Evolutionary conservation across 2,797 vertebrate species (phyloP), one percentile per base, ranked within the genome.

Genomic region (Falco peregrinus): DNA sequence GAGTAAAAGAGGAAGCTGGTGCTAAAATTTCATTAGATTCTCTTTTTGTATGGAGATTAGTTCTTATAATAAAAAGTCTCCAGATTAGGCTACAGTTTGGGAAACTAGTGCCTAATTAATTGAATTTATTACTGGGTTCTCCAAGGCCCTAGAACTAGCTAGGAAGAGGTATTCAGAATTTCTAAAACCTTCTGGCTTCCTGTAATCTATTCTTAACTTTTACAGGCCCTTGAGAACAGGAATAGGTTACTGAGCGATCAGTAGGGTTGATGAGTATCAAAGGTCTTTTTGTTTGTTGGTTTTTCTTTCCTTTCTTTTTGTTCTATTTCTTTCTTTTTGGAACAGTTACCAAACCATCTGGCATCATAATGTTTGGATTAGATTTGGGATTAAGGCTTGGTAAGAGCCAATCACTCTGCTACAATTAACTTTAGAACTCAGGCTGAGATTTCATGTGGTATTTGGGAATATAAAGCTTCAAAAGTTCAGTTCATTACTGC

Each of bases 291-390:
- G 7, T 37, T 73, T 53, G 4, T 28, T 20, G 5, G 6, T 35
- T 4, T 39, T 9, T 5, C 3, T 16, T 39, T 21, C 0, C 2
- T 37, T 5, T 9, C 2, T 1, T 20, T 41, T 6, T 15, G 8
- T 16, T 69, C 28, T 12, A 1, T 24, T 24, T 20, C 31, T 17
- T 25, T 9, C 2, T 26, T 28, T 16, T 31, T 35, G 8, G 4
- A 13, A 28, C 28, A n/a, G 8, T 56, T 75, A 39, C 7, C 9
- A 39, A n/a, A 41, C 11, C 5, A 13, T 53, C 69, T 50, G 18
- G 3, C 8, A 61, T 24, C 29, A 56, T 54, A 63, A 53, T 28
- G 8, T 84, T 84, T 84, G 31, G 13, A n/a, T 60, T 78, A 79
- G 5, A 22, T 59, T 76, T 69, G 9, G 1, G 17, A 2, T 56